Conservation (phyloP, 2,113 vertebrate species). For the Pithys albifrons region DNA sequence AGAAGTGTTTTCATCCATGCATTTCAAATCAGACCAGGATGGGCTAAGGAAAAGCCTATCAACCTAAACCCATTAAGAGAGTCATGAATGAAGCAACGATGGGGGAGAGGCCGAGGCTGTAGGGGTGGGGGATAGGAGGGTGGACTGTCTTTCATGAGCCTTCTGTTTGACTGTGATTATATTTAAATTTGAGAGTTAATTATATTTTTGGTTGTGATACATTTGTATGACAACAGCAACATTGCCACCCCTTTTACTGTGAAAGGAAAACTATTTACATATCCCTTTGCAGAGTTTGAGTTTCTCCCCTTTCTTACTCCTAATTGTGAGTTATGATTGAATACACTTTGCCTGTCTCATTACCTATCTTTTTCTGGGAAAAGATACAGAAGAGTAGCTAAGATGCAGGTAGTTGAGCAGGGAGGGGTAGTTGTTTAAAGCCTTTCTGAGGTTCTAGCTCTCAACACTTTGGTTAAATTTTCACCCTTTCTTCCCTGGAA, state of each 20-base stretch:
- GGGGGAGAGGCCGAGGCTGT: not conserved
- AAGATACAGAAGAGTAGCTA: not conserved
- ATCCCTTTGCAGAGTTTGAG: not conserved
- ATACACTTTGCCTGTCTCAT: not conserved
- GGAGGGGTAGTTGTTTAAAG: not conserved
- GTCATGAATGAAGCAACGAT: not conserved
- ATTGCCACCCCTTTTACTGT: not conserved
- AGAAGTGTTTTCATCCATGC: not conserved
- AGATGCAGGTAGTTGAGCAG: not conserved
- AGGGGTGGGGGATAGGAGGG: no score
- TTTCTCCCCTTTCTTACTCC: not conserved
- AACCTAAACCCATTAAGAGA: not conserved
- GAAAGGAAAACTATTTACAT: not conserved
- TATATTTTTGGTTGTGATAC: not conserved
- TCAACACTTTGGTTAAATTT: not conserved
- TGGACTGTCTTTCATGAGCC: not conserved
- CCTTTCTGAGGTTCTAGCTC: not conserved
- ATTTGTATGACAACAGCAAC: not conserved
- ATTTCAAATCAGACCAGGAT: not conserved
- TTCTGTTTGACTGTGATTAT: not conserved
- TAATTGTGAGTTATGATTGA: not conserved
- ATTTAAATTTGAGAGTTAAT: slow-evolving; percentile 7
- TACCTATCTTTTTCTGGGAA: not conserved
- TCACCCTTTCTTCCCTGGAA: not conserved
- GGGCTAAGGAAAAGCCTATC: not conserved